Conservation (phyloP, 2,888 invertebrate species). For the Conops quadrifasciatus region DNA sequence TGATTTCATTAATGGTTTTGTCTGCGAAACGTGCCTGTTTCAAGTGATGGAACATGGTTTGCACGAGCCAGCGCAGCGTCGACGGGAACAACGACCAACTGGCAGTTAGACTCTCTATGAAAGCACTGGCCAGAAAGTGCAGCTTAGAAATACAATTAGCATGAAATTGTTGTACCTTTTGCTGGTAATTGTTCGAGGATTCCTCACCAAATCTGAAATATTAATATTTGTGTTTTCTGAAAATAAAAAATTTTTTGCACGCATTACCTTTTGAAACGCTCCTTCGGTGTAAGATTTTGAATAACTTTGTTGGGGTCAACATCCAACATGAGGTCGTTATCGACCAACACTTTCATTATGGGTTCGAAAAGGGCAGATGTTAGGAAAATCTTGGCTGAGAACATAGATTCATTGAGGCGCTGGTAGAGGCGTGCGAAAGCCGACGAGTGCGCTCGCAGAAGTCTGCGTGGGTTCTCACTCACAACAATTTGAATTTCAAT, state of each 20-base stretch:
- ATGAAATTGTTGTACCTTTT: constrained; percentile 80
- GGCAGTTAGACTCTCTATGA: constrained; percentile 82
- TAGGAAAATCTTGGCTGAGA: constrained; percentile 91
- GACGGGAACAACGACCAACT: constrained; percentile 92
- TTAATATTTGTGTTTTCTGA: no score
- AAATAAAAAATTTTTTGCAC: no score
- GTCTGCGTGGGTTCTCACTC: constrained; percentile 75
- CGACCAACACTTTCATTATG: constrained; percentile 88
- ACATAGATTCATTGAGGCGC: constrained; percentile 87
- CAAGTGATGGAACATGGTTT: constrained; percentile 80
- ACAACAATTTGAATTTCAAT: constrained; percentile 77
- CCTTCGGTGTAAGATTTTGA: constrained; percentile 55
- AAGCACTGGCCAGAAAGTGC: constrained; percentile 79
- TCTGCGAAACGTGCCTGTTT: constrained; percentile 67
- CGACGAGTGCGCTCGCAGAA: constrained; percentile 85
- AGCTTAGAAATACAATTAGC: constrained; percentile 81
- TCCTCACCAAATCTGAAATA: constrained; percentile 79
- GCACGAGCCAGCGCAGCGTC: constrained; percentile 87
- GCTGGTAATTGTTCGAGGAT: constrained; percentile 76
- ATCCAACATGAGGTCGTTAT: constrained; percentile 91
- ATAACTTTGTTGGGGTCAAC: constrained; percentile 87
- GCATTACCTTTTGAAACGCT: constrained; percentile 70
- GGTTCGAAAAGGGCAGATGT: constrained; percentile 92
- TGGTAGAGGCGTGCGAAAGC: constrained; percentile 88
- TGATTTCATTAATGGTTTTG: constrained; percentile 71